Conservation (phyloP, 2,113 vertebrate species). For the Micronycteris hirsuta region DNA sequence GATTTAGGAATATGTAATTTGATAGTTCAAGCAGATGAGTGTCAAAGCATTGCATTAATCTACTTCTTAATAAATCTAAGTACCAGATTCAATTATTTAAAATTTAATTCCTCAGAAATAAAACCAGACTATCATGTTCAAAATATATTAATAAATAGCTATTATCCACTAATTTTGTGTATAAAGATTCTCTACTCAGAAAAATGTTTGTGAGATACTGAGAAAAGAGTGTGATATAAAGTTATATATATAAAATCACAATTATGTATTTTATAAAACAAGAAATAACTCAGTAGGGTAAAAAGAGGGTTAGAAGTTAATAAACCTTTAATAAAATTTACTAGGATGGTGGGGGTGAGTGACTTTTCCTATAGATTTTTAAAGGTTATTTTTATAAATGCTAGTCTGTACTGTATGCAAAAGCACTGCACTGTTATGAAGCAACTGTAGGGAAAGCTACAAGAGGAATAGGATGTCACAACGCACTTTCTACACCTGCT, state of each 20-base stretch:
- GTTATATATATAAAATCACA: not conserved
- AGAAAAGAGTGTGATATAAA: not conserved
- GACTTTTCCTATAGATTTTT: not conserved
- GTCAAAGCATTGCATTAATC: not conserved
- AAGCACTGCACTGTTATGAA: not conserved
- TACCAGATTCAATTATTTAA: not conserved
- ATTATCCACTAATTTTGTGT: not conserved
- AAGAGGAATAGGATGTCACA: not conserved
- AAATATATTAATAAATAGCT: not conserved
- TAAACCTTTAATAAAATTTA: not conserved
- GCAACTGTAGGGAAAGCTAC: not conserved
- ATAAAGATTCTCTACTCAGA: not conserved
- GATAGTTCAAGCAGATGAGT: not conserved
- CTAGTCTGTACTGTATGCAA: not conserved
- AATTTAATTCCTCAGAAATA: not conserved
- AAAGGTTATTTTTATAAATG: not conserved
- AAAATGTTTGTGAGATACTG: not conserved
- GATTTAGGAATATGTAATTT: not conserved
- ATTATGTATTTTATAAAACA: not conserved
- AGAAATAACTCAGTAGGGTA: not conserved
- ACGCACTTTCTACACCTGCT: not conserved
- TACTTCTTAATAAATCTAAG: not conserved
- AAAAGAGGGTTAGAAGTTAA: not conserved
- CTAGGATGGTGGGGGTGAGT: not conserved
- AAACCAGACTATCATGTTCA: not conserved